phyloP scores from a whole-genome alignment of 2,113 vertebrate genomes.

The Onychostruthus taczanowskii region DNA sequence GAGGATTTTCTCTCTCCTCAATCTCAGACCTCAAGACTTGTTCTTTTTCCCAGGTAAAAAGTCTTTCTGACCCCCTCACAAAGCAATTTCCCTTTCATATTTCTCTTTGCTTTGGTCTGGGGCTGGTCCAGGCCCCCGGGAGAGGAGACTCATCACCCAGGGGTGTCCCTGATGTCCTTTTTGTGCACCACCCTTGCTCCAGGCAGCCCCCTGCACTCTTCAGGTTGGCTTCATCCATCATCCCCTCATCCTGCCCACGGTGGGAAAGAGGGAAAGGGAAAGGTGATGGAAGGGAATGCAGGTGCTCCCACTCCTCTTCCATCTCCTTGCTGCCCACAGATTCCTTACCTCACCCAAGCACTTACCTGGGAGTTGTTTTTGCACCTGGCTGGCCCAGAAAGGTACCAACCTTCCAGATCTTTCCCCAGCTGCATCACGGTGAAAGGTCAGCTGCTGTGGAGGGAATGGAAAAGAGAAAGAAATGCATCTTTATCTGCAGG shows the following conservation, averaged over 20 bases:
- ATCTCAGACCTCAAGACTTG: not conserved
- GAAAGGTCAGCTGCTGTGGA: not conserved
- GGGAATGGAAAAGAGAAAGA: not conserved
- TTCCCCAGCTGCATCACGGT: not conserved
- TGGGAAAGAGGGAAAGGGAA: not conserved
- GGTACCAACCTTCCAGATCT: not conserved
- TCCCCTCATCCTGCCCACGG: not conserved
- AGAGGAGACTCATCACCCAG: not conserved
- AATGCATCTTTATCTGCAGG: not conserved
- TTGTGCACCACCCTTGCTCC: too few species aligned
- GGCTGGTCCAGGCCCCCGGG: not conserved
- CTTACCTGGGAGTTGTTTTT: not conserved
- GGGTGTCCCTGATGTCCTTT: not conserved
- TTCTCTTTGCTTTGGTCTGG: not conserved
- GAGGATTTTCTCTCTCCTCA: not conserved
- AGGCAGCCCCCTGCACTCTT: not conserved
- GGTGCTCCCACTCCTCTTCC: not conserved
- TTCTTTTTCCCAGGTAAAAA: not conserved
- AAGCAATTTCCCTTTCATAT: not conserved
- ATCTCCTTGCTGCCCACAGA: not conserved
- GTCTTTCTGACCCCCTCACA: not conserved
- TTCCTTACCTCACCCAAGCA: not conserved
- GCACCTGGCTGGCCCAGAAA: not conserved
- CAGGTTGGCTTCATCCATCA: not conserved
- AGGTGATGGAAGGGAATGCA: accelerated